Base-by-base conservation (phyloP, 2,113 vertebrate genomes). In the Eupsittula cactorum region DNA sequence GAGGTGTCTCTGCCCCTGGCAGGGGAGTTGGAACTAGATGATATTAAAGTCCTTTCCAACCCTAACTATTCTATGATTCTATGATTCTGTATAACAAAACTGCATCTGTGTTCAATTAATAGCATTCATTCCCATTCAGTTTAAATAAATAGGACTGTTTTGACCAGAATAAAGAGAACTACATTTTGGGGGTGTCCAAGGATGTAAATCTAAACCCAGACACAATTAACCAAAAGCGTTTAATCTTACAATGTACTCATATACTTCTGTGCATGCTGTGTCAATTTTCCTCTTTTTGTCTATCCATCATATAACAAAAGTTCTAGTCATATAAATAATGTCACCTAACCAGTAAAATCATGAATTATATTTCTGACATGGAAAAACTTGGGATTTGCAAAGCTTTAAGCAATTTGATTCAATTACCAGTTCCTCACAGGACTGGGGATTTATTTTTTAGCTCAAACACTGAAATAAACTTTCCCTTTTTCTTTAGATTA, bases 201-300 rank as follows among this genome's bases (percentile, higher is more conserved):
- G 9, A 44, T 1, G 0, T 39, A 41, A 90, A 82, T 79, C 7
- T 33, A 89, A 89, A 73, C 11, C 27, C 33, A 82, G n/a, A 47
- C 9, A 64, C 2, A 3, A 70, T 81, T 78, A 82, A 67, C 2
- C 6, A 33, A 25, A 88, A 81, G 2, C 17, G 3, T 25, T 76
- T n/a, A 37, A 7, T 60, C 12, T 7, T 60, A 46, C 11, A n/a
- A 5, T 49, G 19, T 60, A 25, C 23, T 68, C 19, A 77, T 6
- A 60, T 0, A 0, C 2, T 84, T 78, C n/a, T 57, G 23, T n/a
- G 4, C 28, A 75, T 63, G 9, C 14, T 74, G 15, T 9, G 2
- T 21, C 46, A 11, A n/a, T 85, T 73, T 90, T 53, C 21, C 6
- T 68, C 13, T 17, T 80, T 82, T 74, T 46, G 62, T 67, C 17